Evolutionary conservation across 2,888 invertebrate species (phyloP).

Genomic region (Pterostichus niger): DNA sequence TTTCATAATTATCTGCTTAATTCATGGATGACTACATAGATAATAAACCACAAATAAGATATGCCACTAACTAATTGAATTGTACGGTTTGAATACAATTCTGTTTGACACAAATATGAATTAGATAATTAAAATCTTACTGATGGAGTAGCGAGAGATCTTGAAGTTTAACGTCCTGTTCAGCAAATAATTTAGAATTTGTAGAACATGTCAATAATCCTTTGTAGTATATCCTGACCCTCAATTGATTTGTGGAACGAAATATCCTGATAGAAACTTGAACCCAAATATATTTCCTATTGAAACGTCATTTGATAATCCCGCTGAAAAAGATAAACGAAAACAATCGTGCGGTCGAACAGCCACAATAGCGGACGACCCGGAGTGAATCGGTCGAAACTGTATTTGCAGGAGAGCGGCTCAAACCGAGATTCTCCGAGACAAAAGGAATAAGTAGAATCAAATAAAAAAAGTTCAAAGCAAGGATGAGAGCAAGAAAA

Average conservation of each 20-base stretch:
- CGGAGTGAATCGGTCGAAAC: background rate
- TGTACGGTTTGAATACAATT: too few species aligned
- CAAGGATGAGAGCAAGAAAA: slow-evolving; percentile 56
- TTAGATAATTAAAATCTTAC: too few species aligned
- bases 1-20: slow-evolving; percentile 10
- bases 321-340: slow-evolving; percentile 36
- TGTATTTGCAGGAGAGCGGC: slow-evolving; percentile 32
- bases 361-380: background rate
- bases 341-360: slow-evolving; percentile 36
- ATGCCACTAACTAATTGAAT: background rate
- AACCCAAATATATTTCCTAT: slow-evolving; percentile 25
- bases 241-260: slow-evolving; percentile 27
- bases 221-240: background rate
- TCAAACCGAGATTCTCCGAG: slow-evolving; percentile 9
- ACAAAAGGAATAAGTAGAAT: slow-evolving; percentile 57
- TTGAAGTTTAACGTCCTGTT: too few species aligned
- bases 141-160: background rate
- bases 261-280: slow-evolving; percentile 4
- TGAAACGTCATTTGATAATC: slow-evolving; percentile 49
- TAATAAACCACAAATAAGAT: slow-evolving; percentile 7
- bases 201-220: background rate
- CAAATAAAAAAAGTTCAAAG: slow-evolving; percentile 60
- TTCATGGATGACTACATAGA: background rate
- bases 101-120: too few species aligned
- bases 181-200: background rate